Conservation (phyloP, 1,140 invertebrate genomes). For the Drosophila elegans region DNA sequence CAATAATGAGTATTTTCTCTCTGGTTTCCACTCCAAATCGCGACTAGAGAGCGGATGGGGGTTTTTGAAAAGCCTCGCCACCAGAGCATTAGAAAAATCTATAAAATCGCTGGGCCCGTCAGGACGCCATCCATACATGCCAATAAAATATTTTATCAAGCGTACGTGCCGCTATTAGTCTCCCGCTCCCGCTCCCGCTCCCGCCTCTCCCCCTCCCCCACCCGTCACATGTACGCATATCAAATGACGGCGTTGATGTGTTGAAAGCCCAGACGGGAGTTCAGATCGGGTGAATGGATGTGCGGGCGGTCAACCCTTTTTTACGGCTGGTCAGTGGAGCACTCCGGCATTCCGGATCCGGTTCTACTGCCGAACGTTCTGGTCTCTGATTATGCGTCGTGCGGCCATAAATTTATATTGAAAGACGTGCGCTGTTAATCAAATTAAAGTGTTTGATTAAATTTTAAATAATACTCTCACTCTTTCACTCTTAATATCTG, state of each 20-base stretch:
- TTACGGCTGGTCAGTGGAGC: slow-evolving; percentile 24
- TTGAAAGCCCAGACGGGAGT: slow-evolving; percentile 67
- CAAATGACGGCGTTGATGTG: slow-evolving; percentile 80
- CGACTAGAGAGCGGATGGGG: background rate
- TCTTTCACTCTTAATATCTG: background rate
- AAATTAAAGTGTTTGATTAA: slow-evolving; percentile 83
- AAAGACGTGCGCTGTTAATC: slow-evolving; percentile 82
- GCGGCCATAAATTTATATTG: slow-evolving; percentile 81
- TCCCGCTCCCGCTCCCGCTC: slow-evolving; percentile 7
- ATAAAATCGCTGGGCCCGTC: slow-evolving; percentile 70
- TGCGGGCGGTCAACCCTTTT: slow-evolving; percentile 42
- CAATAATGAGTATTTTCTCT: background rate
- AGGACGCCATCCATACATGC: slow-evolving; percentile 62
- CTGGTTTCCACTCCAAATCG: background rate
- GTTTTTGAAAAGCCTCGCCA: background rate
- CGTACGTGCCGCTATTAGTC: slow-evolving; percentile 80
- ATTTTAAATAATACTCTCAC: slow-evolving; percentile 65
- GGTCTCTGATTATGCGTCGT: slow-evolving; percentile 75
- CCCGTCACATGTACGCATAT: slow-evolving; percentile 72
- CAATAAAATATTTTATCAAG: slow-evolving; percentile 83
- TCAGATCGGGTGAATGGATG: slow-evolving; percentile 38
- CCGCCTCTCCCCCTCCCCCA: background rate
- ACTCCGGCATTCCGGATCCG: slow-evolving; percentile 10
- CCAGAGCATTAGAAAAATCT: slow-evolving; percentile 66
- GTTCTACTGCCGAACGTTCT: background rate